Base-by-base conservation (phyloP, 35 echinoderm and acorn worm genomes). In the Holothuria glaberrima region DNA sequence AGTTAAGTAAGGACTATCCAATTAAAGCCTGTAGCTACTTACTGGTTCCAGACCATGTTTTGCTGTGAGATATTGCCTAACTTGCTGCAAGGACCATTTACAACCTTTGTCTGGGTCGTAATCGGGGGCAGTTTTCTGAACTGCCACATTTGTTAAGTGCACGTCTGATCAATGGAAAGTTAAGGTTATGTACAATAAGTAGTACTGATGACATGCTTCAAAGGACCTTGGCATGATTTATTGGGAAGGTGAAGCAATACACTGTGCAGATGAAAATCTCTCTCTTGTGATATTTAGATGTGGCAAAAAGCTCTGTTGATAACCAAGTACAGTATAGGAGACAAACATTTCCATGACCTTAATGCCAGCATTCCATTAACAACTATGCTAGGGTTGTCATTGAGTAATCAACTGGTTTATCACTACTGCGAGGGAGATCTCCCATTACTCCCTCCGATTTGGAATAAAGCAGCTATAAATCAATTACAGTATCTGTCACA, bases 41-140 rank as follows among this genome's bases (percentile, higher is more conserved):
- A 97, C 95, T 6, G 62, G 59, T 81, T 92, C 92, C 52, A 94
- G 94, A 33, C 90, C 95, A 98, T 98, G 93, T 64, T 92, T 98
- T 24, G 95, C 95, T 52, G 90, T 98, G 16, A 92, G 69, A 88
- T 92, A 98, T 82, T 92, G 92, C 36, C 93, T 86, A 17, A 98
- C 71, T 57, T 98, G 96, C 56, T 92, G 93, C 80, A 98, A 83
- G 13, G 96, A 98, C 96, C 96, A 98, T 80, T 98, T 98, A 30
- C 96, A 98, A 27, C 96, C 96, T 33, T 92, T 98, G 90, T 98
- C 96, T 92, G 96, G 90, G 59, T 98, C 96, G 56, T 98, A 98
- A 74, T 98, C 96, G 13, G 96, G 96, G 0, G 96, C 96, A 12
- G 96, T 98, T 88, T 98, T 98, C 91, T 98, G 96, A 28, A 98